Conservation (phyloP, 2,888 invertebrate species). For the Ectropis crepuscularia region DNA sequence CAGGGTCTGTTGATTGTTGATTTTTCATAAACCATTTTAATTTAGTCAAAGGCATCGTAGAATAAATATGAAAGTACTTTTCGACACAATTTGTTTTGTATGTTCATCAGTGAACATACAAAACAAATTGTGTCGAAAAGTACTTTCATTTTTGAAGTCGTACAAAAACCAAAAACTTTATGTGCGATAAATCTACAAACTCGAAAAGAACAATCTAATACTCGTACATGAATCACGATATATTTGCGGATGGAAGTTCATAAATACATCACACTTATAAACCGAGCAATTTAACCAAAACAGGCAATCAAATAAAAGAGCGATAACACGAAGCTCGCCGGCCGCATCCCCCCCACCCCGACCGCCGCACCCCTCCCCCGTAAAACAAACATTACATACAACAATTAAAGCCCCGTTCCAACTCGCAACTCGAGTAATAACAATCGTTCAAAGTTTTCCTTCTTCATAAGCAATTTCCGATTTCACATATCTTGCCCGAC, state of each 20-base stretch:
- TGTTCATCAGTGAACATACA: too few species aligned
- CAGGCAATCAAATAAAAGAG: slow-evolving; percentile 4
- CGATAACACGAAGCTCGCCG: slow-evolving; percentile 5
- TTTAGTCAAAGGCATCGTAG: too few species aligned
- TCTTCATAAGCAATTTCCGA: slow-evolving; percentile 52
- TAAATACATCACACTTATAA: neutral
- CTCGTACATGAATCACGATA: too few species aligned
- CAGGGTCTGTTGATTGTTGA: too few species aligned
- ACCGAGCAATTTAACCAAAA: neutral
- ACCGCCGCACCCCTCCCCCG: slow-evolving; percentile 5
- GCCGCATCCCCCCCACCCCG: neutral
- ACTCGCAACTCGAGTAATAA: slow-evolving; percentile 47
- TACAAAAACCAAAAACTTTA: too few species aligned
- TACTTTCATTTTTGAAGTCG: too few species aligned
- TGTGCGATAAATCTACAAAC: too few species aligned
- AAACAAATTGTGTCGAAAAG: too few species aligned
- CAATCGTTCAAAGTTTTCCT: slow-evolving; percentile 54
- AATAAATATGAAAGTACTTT: too few species aligned
- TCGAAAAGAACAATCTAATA: too few species aligned
- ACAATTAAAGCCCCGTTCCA: slow-evolving; percentile 50
- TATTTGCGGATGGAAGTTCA: neutral
- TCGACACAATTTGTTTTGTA: too few species aligned
- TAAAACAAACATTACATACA: slow-evolving; percentile 34
- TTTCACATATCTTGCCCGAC: slow-evolving; percentile 50
- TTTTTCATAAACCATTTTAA: too few species aligned